A percentile compares a stretch with the other conserved stretches of the same genome.
These are phyloP conservation scores for Drosophila ogumai DNA, from an alignment of 1,140 invertebrate species.

Conservation along the genomic window DNA sequence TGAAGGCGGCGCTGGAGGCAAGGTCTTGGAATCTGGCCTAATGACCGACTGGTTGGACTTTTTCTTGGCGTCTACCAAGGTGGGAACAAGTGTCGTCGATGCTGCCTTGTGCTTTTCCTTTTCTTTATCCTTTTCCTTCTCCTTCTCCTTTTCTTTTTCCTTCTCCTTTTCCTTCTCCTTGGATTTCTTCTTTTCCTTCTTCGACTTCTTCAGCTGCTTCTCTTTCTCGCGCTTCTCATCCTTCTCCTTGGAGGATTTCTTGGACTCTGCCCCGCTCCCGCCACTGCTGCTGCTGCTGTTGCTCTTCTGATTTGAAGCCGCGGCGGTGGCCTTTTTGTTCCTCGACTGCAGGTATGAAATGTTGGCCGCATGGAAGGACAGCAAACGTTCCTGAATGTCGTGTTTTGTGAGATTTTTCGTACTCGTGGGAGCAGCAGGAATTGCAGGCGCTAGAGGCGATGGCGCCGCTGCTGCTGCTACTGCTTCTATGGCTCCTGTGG, in stretches of 20 bases:
- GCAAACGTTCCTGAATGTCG: constrained; percentile 87
- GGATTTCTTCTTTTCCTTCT: constrained; percentile 72
- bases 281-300: constrained; percentile 31
- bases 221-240: constrained; percentile 62
- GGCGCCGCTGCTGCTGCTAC: too few species aligned
- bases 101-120: constrained; percentile 36
- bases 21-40: constrained; percentile 16
- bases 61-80: constrained; percentile 44
- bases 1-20: constrained; percentile 6
- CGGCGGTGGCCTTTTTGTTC: constrained; percentile 85
- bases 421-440: constrained; percentile 7
- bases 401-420: constrained; percentile 85
- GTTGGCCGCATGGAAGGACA: constrained; percentile 87
- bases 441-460: not conserved
- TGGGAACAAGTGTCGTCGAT: not conserved
- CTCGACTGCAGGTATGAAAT: constrained; percentile 87
- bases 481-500: not conserved
- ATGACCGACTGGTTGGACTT: constrained; percentile 28
- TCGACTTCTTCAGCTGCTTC: constrained; percentile 66
- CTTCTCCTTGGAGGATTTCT: constrained; percentile 63
- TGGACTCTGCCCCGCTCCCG: constrained; percentile 31
- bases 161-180: constrained; percentile 67
- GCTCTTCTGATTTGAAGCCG: constrained; percentile 24
- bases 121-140: constrained; percentile 50
- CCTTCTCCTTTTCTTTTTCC: constrained; percentile 64